These are phyloP conservation scores for Sphaerodactylus townsendi DNA, from an alignment of 2,113 vertebrate species.

Conservation along the genomic window DNA sequence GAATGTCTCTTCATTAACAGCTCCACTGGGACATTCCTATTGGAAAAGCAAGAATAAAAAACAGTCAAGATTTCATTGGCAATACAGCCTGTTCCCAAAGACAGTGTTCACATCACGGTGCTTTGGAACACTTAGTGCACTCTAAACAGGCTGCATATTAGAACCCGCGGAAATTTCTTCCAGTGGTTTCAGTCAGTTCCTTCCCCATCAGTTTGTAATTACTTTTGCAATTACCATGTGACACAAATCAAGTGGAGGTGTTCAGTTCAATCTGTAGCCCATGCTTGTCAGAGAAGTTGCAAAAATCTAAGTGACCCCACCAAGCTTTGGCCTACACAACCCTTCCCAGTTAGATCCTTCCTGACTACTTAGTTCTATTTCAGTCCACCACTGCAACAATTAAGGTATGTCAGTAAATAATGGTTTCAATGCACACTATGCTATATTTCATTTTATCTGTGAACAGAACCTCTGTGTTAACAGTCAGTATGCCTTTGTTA, in stretches of 20 bases:
- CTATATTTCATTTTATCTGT: neutral
- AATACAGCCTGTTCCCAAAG: neutral
- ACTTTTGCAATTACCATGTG: neutral
- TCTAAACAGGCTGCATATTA: neutral
- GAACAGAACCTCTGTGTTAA: neutral
- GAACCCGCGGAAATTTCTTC: conserved; percentile 29
- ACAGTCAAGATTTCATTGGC: conserved; percentile 23
- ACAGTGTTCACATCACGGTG: conserved; percentile 24
- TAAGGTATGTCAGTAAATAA: neutral
- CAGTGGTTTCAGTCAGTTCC: neutral
- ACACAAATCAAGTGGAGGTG: neutral
- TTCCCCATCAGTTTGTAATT: neutral
- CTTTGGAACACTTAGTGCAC: neutral
- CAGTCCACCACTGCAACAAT: neutral
- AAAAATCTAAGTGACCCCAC: neutral
- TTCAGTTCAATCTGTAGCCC: neutral
- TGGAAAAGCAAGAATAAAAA: conserved; percentile 19
- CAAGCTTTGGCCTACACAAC: neutral
- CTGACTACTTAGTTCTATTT: neutral
- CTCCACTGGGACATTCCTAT: conserved; percentile 95
- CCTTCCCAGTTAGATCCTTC: neutral
- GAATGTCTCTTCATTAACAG: conserved; percentile 95
- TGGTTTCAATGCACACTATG: neutral
- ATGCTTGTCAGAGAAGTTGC: neutral
- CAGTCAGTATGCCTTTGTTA: neutral